Base-by-base conservation (phyloP, 2,797 vertebrate genomes). In the Sternarchorhynchus goeldii region DNA sequence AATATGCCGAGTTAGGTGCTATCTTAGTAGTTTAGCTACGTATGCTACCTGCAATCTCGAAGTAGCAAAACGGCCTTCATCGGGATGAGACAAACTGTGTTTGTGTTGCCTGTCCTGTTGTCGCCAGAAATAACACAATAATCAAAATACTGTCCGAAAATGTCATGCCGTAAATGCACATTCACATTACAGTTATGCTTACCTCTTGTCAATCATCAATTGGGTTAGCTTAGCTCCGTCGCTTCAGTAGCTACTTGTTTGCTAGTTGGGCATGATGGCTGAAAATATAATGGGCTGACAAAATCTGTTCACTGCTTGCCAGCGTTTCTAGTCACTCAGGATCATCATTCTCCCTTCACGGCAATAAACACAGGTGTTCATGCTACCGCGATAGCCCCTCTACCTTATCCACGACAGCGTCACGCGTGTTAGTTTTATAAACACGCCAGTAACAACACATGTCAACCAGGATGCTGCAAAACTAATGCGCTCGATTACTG, bases 121-220 rank as follows among this genome's bases (percentile, higher is more conserved):
- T 50, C 45, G 45, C 45, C 45, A 50, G 45, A 50, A 14, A 50
- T 12, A 50, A 50, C 45, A 10, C 45, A 50, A 12, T 12, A 50
- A 50, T 50, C 45, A 50, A 50, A 50, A 50, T 12, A 50, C 45
- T 12, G 45, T 14, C 12, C 45, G 45, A 50, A 25, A 14, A 14
- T 50, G 32, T 31, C 56, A 18, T 12, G 6, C 16, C 31, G 5
- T 8, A 8, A 57, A 62, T 16, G 34, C 45, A 45, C 14, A 41
- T 7, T 73, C 1, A 39, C 2, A 20, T 8, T 74, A 17, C 29
- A 3, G 21, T 2, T 34, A 20, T 1, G 36, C 89, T 88, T 84
- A 93, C 93, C 91, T 87, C 78, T 1, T 62, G 84, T 87, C 86
- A 85, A 81, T 89, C 91, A 93, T 92, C 67, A 78, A 92, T 88